phyloP scores from a whole-genome alignment of 1,140 invertebrate species.

The Camponotus vicinus region DNA sequence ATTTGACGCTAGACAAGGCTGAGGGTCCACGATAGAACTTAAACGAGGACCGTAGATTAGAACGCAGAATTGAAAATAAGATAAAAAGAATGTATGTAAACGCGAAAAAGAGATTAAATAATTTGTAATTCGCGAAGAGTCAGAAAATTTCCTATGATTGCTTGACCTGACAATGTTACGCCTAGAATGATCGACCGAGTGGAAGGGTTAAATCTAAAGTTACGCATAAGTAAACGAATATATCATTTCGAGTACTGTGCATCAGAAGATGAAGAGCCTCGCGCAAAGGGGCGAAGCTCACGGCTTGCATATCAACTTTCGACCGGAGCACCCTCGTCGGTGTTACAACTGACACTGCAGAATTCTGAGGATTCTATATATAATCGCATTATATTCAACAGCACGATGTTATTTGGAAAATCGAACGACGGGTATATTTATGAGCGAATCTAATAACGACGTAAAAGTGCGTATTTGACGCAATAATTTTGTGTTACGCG shows the following conservation, averaged over 20 bases:
- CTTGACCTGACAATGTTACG: not conserved
- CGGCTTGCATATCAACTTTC: constrained; percentile 46
- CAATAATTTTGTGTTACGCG: not conserved
- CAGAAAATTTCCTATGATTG: constrained; percentile 17
- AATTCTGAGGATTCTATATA: not conserved
- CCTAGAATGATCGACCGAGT: constrained; percentile 42
- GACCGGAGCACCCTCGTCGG: not conserved
- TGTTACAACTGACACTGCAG: constrained; percentile 17
- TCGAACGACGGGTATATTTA: not conserved
- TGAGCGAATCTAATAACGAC: not conserved
- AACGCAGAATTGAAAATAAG: not conserved
- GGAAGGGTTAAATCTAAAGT: constrained; percentile 75
- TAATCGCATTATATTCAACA: constrained; percentile 8
- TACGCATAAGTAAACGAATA: constrained; percentile 31
- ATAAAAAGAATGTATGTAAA: not conserved
- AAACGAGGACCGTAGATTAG: constrained; percentile 16
- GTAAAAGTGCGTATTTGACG: not conserved
- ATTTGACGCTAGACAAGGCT: constrained; percentile 7
- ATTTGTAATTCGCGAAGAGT: not conserved
- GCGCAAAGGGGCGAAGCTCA: constrained; percentile 36
- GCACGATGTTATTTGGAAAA: not conserved
- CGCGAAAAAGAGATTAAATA: constrained; percentile 2
- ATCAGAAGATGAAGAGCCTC: constrained; percentile 70
- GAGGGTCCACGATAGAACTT: constrained; percentile 5
- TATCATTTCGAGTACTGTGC: constrained; percentile 58